These are phyloP conservation scores for Proterorhinus semilunaris DNA, from an alignment of 2,113 vertebrate species.

Conservation along the genomic window DNA sequence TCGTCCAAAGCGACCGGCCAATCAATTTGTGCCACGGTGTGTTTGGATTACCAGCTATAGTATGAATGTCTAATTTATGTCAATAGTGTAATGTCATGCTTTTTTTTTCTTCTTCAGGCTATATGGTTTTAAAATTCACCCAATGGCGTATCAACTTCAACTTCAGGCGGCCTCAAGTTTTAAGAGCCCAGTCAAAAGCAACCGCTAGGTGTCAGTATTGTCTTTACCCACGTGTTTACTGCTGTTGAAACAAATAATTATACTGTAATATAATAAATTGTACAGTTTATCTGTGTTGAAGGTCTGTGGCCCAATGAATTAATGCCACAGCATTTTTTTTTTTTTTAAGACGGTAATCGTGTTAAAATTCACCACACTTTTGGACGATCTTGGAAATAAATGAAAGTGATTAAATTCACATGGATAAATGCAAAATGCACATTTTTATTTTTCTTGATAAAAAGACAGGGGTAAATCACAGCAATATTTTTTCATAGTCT, in stretches of 20 bases:
- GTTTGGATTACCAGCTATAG: neutral
- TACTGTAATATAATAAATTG: constrained; percentile 37
- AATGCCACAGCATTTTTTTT: neutral
- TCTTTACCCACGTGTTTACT: constrained; percentile 27
- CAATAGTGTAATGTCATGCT: neutral
- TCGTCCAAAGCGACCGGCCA: constrained; percentile 90
- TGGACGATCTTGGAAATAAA: neutral
- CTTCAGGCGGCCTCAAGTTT: constrained; percentile 92
- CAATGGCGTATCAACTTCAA: constrained; percentile 93
- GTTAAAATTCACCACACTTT: too few relatives aligned
- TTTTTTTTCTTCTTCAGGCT: constrained; percentile 67
- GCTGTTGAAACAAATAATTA: constrained; percentile 31
- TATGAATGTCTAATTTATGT: neutral
- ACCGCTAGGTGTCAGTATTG: constrained; percentile 72
- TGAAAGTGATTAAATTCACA: neutral
- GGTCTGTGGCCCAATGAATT: neutral
- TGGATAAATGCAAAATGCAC: constrained; percentile 47
- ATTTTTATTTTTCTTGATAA: constrained; percentile 61
- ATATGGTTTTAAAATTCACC: constrained; percentile 94
- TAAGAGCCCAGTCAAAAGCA: constrained; percentile 92
- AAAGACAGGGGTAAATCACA: constrained; percentile 71
- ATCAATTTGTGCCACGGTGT: constrained; percentile 93
- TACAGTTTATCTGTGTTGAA: constrained; percentile 34
- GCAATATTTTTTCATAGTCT: constrained; percentile 57
- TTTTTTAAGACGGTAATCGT: too few relatives aligned